A percentile compares a stretch with the other conserved stretches of the same genome.
phyloP scores from a whole-genome alignment of 2,888 invertebrate species.

The Lasioglossum calceatum region DNA sequence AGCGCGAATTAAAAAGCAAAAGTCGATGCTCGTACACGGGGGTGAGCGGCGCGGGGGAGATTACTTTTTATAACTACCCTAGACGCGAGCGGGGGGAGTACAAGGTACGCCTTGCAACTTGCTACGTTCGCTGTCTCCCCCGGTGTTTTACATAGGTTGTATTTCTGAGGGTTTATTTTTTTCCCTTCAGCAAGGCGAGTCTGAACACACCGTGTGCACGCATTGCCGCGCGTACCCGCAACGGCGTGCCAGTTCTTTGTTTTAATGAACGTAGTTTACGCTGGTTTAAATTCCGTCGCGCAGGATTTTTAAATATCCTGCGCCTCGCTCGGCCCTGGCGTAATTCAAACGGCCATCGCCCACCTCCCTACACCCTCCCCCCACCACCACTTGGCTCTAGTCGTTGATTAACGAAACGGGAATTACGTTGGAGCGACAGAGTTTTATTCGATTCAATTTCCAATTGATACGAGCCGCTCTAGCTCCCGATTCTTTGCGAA shows the following conservation, averaged over 20 bases:
- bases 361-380: not conserved
- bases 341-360: slow-evolving; percentile 53
- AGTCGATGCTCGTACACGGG: slow-evolving; percentile 32
- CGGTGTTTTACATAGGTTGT: slow-evolving; percentile 58
- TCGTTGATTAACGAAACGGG: slow-evolving; percentile 51
- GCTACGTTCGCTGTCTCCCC: slow-evolving; percentile 50
- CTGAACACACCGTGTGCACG: slow-evolving; percentile 48
- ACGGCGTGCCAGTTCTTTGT: slow-evolving; percentile 56
- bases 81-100: slow-evolving; percentile 14
- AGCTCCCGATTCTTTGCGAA: not conserved
- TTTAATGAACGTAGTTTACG: slow-evolving; percentile 65
- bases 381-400: not conserved
- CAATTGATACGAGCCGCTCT: not conserved
- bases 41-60: not conserved
- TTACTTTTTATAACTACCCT: slow-evolving; percentile 44
- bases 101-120: slow-evolving; percentile 34
- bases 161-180: slow-evolving; percentile 61
- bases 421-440: slow-evolving; percentile 14
- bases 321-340: slow-evolving; percentile 17
- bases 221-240: slow-evolving; percentile 60
- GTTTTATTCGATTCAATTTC: slow-evolving; percentile 15
- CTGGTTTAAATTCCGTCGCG: slow-evolving; percentile 57
- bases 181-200: not conserved
- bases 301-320: slow-evolving; percentile 61
- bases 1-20: slow-evolving; percentile 42